Percentiles rank a stretch among this genome's conserved stretches.
Evolutionary conservation across 2,888 invertebrate genomes (phyloP).

Genomic region (Nomada ruficornis): DNA sequence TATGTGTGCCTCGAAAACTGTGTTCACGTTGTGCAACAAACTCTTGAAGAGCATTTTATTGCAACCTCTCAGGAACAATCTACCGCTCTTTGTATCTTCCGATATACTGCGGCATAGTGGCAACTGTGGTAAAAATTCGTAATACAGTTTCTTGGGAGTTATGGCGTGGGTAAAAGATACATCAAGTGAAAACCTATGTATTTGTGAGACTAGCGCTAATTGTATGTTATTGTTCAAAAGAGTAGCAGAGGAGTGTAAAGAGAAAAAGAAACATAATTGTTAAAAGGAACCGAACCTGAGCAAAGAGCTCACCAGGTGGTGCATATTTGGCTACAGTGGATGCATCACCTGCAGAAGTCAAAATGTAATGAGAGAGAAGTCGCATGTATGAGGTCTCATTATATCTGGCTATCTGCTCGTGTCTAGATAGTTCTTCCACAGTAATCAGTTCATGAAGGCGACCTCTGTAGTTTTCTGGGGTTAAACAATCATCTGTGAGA

Average conservation of each 20-base stretch:
- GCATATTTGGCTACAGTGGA: constrained; percentile 91
- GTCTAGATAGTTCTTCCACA: constrained; percentile 91
- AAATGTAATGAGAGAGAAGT: constrained; percentile 88
- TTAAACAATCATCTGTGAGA: constrained; percentile 87
- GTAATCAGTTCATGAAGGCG: constrained; percentile 91
- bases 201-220: not conserved
- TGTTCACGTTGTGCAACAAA: not conserved
- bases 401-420: constrained; percentile 89
- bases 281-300: constrained; percentile 83
- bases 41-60: constrained; percentile 87
- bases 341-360: constrained; percentile 89
- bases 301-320: constrained; percentile 91
- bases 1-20: constrained; percentile 89
- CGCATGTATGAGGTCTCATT: constrained; percentile 88
- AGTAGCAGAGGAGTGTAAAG: not conserved
- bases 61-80: constrained; percentile 91
- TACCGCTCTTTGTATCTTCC: constrained; percentile 92
- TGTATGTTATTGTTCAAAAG: not conserved
- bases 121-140: constrained; percentile 81
- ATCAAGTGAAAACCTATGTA: not conserved
- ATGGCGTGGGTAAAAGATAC: not conserved
- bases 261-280: constrained; percentile 21
- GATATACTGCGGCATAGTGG: constrained; percentile 90
- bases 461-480: constrained; percentile 89
- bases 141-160: constrained; percentile 20